A percentile compares a stretch with the other conserved stretches of the same genome.
Conservation (phyloP, 2,888 invertebrate genomes). For the Cloeon dipterum region DNA sequence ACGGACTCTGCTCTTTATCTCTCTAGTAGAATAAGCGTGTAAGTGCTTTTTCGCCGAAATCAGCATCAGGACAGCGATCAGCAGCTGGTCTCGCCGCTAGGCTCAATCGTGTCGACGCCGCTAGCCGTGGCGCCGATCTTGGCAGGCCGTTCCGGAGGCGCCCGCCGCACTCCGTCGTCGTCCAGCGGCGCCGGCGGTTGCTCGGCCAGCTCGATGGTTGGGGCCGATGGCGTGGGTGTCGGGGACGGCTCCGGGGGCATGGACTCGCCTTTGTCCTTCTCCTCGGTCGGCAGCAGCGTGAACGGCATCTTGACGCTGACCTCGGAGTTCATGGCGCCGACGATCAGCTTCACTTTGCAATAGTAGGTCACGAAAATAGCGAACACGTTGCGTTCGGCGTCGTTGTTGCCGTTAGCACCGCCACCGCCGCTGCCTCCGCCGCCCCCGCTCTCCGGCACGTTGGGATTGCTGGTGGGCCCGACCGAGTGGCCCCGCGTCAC, state of each 20-base stretch:
- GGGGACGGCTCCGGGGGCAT: no score
- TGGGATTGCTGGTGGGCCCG: no score
- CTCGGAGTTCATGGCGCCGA: conserved; percentile 36
- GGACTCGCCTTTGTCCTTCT: neutral
- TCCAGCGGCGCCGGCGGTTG: conserved; percentile 1
- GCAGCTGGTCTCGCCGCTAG: neutral
- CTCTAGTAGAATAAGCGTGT: no score
- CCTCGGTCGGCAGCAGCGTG: conserved; percentile 32
- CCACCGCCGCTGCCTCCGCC: conserved; percentile 7
- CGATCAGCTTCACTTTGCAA: conserved; percentile 61
- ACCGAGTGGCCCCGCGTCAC: conserved; percentile 10
- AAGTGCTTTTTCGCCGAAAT: no score
- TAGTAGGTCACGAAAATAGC: conserved; percentile 83
- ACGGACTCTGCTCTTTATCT: no score
- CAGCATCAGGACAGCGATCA: no score
- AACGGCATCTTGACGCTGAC: conserved; percentile 47
- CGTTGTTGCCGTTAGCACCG: conserved; percentile 6
- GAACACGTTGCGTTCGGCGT: conserved; percentile 60
- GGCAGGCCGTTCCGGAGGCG: conserved; percentile 5
- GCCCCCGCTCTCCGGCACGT: conserved; percentile 6
- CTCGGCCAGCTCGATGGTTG: no score
- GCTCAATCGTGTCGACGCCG: conserved; percentile 3
- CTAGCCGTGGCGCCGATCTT: conserved; percentile 2
- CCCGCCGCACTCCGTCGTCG: conserved; percentile 3
- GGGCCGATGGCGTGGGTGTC: no score